Evolutionary conservation across 2,888 invertebrate genomes (phyloP).

Genomic region (Teleiodes luculella): DNA sequence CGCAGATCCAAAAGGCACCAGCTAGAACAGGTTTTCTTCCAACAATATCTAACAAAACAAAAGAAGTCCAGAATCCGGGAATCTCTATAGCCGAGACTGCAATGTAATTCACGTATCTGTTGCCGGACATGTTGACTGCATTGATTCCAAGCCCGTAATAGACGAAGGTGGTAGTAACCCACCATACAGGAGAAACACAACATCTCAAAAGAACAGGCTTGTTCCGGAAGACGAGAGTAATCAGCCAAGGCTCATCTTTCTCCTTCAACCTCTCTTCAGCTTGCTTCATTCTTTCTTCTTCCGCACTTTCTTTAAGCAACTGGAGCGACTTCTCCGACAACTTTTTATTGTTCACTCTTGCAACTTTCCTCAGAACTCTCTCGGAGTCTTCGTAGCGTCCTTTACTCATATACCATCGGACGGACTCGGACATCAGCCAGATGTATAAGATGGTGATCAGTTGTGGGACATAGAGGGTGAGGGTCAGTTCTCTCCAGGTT

Average conservation of each 20-base stretch:
- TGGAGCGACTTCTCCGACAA: conserved; percentile 49
- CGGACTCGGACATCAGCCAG: conserved; percentile 83
- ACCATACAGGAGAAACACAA: conserved; percentile 74
- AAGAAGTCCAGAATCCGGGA: conserved; percentile 81
- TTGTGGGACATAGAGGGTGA: conserved; percentile 81
- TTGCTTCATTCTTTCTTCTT: conserved; percentile 39
- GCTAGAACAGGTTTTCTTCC: conserved; percentile 80
- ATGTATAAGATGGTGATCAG: conserved; percentile 80
- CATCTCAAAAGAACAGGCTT: conserved; percentile 46
- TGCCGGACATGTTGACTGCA: conserved; percentile 81
- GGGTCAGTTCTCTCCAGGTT: conserved; percentile 83
- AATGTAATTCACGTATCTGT: conserved; percentile 82
- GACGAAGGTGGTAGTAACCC: conserved; percentile 82
- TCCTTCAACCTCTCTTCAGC: conserved; percentile 35
- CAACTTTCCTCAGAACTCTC: conserved; percentile 78
- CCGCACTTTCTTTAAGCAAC: conserved; percentile 37
- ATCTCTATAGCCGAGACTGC: conserved; percentile 81
- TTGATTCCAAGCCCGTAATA: conserved; percentile 84
- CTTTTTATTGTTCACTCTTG: conserved; percentile 74
- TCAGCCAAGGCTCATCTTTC: conserved; percentile 62
- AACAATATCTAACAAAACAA: conserved; percentile 76
- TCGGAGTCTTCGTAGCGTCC: conserved; percentile 82
- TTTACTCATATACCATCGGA: conserved; percentile 85
- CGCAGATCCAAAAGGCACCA: conserved; percentile 78
- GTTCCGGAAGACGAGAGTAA: conserved; percentile 48